phyloP scores from a whole-genome alignment of 30 jellyfish, hydroid and myxozoan genomes.

The Nemopilema nomurai region DNA sequence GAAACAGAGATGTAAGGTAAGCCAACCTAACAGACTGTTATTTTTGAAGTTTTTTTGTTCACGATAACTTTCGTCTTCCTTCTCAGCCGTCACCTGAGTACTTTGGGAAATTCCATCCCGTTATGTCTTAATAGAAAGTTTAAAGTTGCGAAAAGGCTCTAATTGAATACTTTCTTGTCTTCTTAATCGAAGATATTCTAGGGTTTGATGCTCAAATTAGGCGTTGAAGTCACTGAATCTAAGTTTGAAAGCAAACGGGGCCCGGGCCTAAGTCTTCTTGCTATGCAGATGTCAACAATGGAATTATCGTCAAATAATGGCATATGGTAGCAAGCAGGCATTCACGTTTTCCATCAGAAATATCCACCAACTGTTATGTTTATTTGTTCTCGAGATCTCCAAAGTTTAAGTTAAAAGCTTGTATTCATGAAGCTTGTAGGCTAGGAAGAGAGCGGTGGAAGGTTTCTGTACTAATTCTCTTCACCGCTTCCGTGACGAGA shows the following conservation, averaged over 20 bases:
- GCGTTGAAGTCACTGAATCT: neutral
- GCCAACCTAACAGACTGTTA: neutral
- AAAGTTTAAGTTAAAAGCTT: neutral
- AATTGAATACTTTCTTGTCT: neutral
- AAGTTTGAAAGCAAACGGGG: neutral
- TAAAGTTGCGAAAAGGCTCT: neutral
- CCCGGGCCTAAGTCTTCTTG: neutral
- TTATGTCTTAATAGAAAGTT: neutral
- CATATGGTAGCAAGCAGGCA: neutral
- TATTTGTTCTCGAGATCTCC: neutral
- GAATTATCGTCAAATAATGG: neutral
- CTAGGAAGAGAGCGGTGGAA: neutral
- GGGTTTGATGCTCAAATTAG: neutral
- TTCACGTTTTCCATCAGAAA: neutral
- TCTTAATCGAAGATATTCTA: neutral
- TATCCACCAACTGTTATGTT: neutral
- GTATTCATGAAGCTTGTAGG: neutral
- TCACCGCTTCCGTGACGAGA: neutral
- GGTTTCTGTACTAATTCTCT: too few relatives aligned
- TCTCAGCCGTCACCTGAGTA: neutral
- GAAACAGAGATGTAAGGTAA: slow-evolving; percentile 96
- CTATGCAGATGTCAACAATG: neutral
- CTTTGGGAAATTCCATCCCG: neutral
- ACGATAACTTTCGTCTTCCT: neutral
- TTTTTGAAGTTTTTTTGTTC: neutral